A percentile compares a stretch with the other conserved stretches of the same genome.
Evolutionary conservation across 2,797 vertebrate genomes (phyloP).

Genomic region (Squalus acanthias): DNA sequence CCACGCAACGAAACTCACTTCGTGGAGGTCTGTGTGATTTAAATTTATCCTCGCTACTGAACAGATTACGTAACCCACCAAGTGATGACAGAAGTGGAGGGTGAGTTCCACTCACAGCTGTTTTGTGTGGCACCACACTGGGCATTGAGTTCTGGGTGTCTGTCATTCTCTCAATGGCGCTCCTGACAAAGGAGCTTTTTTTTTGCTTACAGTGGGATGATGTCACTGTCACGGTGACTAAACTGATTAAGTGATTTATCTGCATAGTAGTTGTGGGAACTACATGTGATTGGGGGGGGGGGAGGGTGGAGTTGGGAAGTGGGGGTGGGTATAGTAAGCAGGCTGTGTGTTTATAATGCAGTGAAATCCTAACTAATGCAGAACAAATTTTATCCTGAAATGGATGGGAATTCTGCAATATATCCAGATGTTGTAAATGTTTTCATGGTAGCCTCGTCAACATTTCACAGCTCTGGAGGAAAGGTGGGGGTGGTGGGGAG

Average conservation of each 20-base stretch:
- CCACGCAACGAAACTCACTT: not conserved
- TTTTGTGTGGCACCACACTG: conserved; percentile 12
- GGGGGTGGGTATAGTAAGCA: not conserved
- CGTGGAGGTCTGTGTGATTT: not conserved
- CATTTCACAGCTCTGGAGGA: not conserved
- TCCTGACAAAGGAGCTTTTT: not conserved
- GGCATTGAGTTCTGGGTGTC: not conserved
- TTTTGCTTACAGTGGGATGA: conserved; percentile 25
- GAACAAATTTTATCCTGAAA: not conserved
- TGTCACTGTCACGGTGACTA: conserved; percentile 6
- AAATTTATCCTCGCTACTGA: not conserved
- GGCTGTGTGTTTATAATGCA: not conserved
- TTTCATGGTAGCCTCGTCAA: not conserved
- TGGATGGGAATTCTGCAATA: not conserved
- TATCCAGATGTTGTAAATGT: not conserved
- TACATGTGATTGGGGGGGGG: not conserved
- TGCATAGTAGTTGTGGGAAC: not conserved
- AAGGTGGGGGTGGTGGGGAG: not conserved
- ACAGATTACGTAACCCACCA: not conserved
- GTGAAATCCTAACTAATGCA: not conserved
- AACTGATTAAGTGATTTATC: conserved; percentile 24
- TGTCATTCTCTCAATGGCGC: not conserved
- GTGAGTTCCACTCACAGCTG: not conserved
- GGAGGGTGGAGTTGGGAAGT: not conserved
- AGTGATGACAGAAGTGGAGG: not conserved